phyloP scores from a whole-genome alignment of 2,797 vertebrate species.

The Fundulus diaphanus region DNA sequence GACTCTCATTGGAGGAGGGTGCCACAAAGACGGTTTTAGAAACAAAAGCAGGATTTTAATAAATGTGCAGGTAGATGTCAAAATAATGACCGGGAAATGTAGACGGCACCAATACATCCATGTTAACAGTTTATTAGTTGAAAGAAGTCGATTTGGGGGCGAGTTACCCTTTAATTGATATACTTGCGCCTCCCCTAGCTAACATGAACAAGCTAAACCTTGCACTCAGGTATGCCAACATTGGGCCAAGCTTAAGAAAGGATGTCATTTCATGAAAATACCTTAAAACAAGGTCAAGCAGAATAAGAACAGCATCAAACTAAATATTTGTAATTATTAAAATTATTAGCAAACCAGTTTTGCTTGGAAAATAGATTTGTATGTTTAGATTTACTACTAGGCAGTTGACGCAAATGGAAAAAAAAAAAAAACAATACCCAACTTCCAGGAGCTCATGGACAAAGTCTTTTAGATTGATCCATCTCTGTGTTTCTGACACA shows the following conservation, averaged over 20 bases:
- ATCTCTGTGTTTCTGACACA: background rate
- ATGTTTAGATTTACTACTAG: background rate
- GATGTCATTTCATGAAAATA: background rate
- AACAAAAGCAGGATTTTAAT: no score
- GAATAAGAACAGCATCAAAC: background rate
- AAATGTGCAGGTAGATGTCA: no score
- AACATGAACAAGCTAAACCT: background rate
- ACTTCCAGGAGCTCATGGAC: background rate
- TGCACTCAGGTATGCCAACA: background rate
- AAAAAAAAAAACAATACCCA: background rate
- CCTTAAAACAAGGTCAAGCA: no score
- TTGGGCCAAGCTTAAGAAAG: background rate
- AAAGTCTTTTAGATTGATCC: background rate
- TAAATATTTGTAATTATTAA: background rate
- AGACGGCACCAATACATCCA: no score
- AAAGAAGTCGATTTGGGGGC: no score
- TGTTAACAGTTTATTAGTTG: no score
- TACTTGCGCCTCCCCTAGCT: background rate
- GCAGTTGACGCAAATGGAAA: background rate
- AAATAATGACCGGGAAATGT: no score
- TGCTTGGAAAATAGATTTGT: background rate
- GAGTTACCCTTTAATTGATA: no score
- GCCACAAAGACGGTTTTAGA: no score
- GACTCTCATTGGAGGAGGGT: no score
- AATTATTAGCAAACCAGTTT: background rate